Percentiles rank a stretch among this genome's conserved stretches.
phyloP scores from a whole-genome alignment of 2,113 vertebrate species.

The Tricholaema leucomelas region DNA sequence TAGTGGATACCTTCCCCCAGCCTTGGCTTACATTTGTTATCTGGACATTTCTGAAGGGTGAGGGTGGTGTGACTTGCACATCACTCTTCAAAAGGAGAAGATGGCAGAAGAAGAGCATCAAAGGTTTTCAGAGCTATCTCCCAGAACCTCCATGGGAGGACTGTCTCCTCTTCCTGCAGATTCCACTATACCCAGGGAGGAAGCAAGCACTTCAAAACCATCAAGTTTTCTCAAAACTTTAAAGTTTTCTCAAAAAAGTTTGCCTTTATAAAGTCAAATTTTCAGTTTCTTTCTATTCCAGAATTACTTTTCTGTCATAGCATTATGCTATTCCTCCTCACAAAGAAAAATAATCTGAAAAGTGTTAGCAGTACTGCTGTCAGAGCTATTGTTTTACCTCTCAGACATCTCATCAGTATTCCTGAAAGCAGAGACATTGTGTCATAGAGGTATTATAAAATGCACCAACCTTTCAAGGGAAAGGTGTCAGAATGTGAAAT shows the following conservation, averaged over 20 bases:
- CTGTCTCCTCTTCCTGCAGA: neutral
- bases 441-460: conserved; percentile 9
- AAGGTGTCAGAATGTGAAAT: conserved; percentile 7
- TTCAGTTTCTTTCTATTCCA: neutral
- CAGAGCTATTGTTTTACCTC: neutral
- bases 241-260: no score
- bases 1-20: neutral
- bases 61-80: neutral
- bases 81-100: neutral
- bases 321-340: neutral
- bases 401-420: conserved; percentile 26
- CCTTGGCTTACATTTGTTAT: neutral
- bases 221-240: neutral
- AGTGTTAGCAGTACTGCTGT: neutral
- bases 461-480: neutral
- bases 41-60: neutral
- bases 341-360: neutral
- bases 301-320: neutral
- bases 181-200: neutral
- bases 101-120: neutral
- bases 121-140: neutral
- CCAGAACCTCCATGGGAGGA: fast-evolving
- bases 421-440: neutral
- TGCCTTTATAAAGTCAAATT: neutral
- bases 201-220: neutral